Base-by-base conservation (phyloP, 2,797 vertebrate species). In the Catamblyrhynchus diadema region DNA sequence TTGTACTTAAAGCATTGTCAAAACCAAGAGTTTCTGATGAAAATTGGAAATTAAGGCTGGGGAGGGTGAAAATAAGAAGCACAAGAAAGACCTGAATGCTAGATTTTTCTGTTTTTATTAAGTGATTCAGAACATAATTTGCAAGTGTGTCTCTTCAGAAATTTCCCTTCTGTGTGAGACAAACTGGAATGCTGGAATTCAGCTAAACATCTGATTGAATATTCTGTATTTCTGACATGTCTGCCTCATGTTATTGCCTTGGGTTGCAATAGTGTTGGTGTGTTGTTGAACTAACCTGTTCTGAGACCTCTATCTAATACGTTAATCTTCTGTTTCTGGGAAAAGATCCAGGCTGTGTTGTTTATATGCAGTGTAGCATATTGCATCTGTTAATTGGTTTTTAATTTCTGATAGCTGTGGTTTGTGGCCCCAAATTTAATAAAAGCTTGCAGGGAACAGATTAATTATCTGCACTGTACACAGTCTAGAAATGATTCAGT, bases 391-490 rank as follows among this genome's bases (percentile, higher is more conserved):
- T 85, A 78, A 50, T 65, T 70, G 70, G 35, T 28, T 64, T 81
- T 24, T 51, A 60, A 32, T 74, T 81, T 65, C 22, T 86, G 20
- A 23, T 90, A 18, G 18, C 62, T 84, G 45, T 81, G 35, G 33
- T 57, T 84, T 65, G 56, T 81, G 54, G 73, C 45, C 88, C 24
- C 14, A 67, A 39, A 66, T 80, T 56, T 47, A 90, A 73, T 88
- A 56, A 80, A 67, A 64, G 25, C 25, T 88, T 86, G 5, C 48
- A 60, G 32, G 33, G 27, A 86, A 18, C 18, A 77, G n/a, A 39
- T 74, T 78, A 47, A 50, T 90, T 81, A 32, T 41, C 56, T 83
- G 41, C 32, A n/a, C 8, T 85, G 51, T 12, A 35, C 8, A 3
- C 14, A 41, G 14, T 78, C 35, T 56, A 67, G n/a, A n/a, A 86